Percentiles rank a stretch among this genome's conserved stretches.
Conservation (phyloP, 2,888 invertebrate genomes). For the Theristus sp. region DNA sequence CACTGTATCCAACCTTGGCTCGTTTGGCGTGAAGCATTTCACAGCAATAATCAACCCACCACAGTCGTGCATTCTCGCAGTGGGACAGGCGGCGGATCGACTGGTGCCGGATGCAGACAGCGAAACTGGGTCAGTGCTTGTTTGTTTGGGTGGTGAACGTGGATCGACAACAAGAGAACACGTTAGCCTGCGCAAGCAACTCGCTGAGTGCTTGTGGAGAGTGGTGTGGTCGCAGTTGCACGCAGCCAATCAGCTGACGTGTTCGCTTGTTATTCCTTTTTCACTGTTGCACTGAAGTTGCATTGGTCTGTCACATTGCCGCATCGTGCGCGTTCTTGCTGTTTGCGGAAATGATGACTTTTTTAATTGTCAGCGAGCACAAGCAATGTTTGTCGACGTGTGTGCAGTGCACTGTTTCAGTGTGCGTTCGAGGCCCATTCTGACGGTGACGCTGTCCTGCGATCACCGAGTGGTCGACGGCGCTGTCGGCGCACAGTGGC, state of each 20-base stretch:
- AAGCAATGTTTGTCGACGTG: too few species aligned
- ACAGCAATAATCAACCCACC: constrained; percentile 89
- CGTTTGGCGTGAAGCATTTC: constrained; percentile 70
- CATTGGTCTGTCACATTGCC: too few species aligned
- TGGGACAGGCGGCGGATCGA: constrained; percentile 58
- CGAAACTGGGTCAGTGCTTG: constrained; percentile 56
- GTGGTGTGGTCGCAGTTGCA: background rate
- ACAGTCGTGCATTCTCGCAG: constrained; percentile 70
- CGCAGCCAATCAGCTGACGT: too few species aligned
- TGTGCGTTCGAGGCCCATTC: constrained; percentile 28
- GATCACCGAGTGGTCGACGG: constrained; percentile 96
- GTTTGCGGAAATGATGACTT: too few species aligned
- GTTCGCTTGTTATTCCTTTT: too few species aligned
- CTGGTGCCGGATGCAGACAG: constrained; percentile 55
- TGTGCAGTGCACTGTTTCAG: background rate
- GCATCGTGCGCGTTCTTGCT: too few species aligned
- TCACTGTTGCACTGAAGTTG: too few species aligned
- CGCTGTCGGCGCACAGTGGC: constrained; percentile 89
- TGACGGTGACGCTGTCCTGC: constrained; percentile 79
- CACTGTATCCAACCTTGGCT: constrained; percentile 80
- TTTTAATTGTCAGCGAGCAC: too few species aligned
- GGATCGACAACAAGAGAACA: too few species aligned
- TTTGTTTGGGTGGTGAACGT: too few species aligned
- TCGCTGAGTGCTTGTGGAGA: too few species aligned
- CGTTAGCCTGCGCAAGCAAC: too few species aligned